Percentiles rank a stretch among this genome's conserved stretches.
Evolutionary conservation across 2,113 vertebrate species (phyloP).

Genomic region (Dissostichus mawsoni): DNA sequence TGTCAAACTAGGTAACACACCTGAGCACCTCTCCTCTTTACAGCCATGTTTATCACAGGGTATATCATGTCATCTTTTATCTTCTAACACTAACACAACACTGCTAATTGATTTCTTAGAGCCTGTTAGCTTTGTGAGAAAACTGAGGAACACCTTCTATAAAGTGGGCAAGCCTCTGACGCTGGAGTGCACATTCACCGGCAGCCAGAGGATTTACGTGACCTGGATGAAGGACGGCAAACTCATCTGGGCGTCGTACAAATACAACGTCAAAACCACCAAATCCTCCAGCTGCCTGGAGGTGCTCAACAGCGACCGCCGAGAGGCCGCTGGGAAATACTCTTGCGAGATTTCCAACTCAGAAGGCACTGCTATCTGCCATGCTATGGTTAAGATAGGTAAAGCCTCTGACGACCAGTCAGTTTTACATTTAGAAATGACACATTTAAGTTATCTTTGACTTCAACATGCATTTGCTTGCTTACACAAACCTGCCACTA

Average conservation of each 20-base stretch:
- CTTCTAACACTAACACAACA: slow-evolving; percentile 4
- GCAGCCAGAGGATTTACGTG: slow-evolving; percentile 87
- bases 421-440: no score
- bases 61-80: not conserved
- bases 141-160: slow-evolving; percentile 55
- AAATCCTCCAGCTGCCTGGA: slow-evolving; percentile 85
- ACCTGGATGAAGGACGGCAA: slow-evolving; percentile 90
- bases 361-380: slow-evolving; percentile 88
- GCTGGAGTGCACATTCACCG: slow-evolving; percentile 70
- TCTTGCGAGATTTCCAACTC: slow-evolving; percentile 89
- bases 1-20: slow-evolving; percentile 79
- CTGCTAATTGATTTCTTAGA: slow-evolving; percentile 38
- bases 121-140: slow-evolving; percentile 69
- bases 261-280: slow-evolving; percentile 72
- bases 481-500: slow-evolving; percentile 13
- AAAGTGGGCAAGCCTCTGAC: slow-evolving; percentile 37
- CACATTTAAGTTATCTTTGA: not conserved
- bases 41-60: not conserved
- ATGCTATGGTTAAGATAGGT: slow-evolving; percentile 85
- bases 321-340: slow-evolving; percentile 85
- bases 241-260: slow-evolving; percentile 83
- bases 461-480: not conserved
- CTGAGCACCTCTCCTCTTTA: not conserved
- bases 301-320: slow-evolving; percentile 83
- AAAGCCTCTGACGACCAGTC: slow-evolving; percentile 48